Conservation (phyloP, 2,797 vertebrate genomes). For the Manis crassicaudata region DNA sequence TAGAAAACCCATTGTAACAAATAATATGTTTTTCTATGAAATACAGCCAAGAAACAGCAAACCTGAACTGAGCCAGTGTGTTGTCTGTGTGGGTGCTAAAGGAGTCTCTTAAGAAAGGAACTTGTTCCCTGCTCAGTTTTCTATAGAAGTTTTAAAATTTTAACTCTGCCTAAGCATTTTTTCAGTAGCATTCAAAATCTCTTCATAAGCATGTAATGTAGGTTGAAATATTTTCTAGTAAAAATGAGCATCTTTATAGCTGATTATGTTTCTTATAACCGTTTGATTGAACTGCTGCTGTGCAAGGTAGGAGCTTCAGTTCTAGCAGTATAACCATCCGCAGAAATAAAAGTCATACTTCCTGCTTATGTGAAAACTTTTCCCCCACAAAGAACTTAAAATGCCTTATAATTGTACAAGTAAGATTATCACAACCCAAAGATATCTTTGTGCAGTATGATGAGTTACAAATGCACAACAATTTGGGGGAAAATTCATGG, state of each 20-base stretch:
- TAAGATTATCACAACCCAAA: too few species aligned
- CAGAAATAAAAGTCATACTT: neutral
- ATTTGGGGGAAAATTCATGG: slow-evolving; percentile 1
- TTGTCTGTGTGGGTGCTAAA: neutral
- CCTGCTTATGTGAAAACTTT: neutral
- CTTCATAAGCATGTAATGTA: neutral
- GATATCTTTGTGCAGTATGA: neutral
- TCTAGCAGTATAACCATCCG: neutral
- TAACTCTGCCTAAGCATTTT: neutral
- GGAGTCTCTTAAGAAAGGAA: neutral
- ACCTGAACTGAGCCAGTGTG: neutral
- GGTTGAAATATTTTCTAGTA: neutral
- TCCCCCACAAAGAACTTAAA: neutral
- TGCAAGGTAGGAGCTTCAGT: neutral
- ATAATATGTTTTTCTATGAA: neutral
- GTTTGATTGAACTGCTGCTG: neutral
- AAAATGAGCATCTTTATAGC: neutral
- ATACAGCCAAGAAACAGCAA: neutral
- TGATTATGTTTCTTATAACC: neutral
- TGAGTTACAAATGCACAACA: neutral
- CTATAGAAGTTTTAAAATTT: neutral
- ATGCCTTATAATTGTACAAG: neutral
- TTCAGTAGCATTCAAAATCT: neutral
- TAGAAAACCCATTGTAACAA: neutral
- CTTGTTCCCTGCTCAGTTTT: neutral